A percentile compares a stretch with the other conserved stretches of the same genome.
phyloP scores from a whole-genome alignment of 1,140 invertebrate species.

The Bombus balteatus region DNA sequence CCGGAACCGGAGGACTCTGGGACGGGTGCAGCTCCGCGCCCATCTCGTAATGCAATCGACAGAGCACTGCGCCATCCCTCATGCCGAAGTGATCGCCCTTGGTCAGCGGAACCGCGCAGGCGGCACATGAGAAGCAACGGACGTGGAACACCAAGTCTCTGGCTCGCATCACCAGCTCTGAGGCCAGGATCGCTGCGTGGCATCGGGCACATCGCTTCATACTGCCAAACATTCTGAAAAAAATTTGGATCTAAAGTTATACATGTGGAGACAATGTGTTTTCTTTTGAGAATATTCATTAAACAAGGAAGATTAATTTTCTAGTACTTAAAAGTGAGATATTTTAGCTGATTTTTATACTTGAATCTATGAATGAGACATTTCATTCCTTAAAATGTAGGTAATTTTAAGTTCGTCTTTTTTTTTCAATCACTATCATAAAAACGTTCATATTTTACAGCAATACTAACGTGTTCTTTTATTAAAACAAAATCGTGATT shows the following conservation, averaged over 20 bases:
- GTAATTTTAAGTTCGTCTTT: too few relatives aligned
- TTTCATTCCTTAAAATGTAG: too few relatives aligned
- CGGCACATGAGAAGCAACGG: constrained; percentile 96
- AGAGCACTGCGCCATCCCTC: constrained; percentile 91
- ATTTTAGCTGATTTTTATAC: too few relatives aligned
- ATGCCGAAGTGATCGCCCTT: constrained; percentile 98
- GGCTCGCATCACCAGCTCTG: constrained; percentile 97
- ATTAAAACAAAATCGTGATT: too few relatives aligned
- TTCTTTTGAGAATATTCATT: too few relatives aligned
- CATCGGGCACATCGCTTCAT: constrained; percentile 93
- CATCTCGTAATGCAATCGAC: constrained; percentile 92
- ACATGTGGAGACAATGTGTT: too few relatives aligned
- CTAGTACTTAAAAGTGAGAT: too few relatives aligned
- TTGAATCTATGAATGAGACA: too few relatives aligned
- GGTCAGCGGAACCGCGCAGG: constrained; percentile 92
- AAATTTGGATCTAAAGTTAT: background rate
- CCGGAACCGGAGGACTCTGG: constrained; percentile 84
- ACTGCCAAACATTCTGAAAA: constrained; percentile 89
- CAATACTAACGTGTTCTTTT: too few relatives aligned
- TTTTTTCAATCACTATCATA: too few relatives aligned
- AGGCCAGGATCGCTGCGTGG: constrained; percentile 94
- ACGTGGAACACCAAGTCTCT: constrained; percentile 97
- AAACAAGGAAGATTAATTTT: too few relatives aligned
- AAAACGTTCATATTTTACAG: too few relatives aligned
- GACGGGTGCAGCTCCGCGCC: constrained; percentile 86